Percentiles rank a stretch among this genome's conserved stretches.
phyloP scores from a whole-genome alignment of 2,797 vertebrate genomes.

The Echeneis naucrates region DNA sequence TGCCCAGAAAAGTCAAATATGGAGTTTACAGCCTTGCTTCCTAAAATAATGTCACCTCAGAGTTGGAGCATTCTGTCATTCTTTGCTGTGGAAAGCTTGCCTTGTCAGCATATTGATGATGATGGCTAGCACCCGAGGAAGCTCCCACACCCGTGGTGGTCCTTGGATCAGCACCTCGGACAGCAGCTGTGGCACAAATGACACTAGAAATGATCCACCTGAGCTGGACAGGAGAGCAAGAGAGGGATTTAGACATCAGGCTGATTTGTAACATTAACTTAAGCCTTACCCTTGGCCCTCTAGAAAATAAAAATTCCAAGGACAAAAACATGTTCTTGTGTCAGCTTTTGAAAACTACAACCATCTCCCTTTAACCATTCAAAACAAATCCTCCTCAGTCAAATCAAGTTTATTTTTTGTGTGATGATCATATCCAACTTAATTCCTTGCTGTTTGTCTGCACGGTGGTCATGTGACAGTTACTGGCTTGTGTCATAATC shows the following conservation, averaged over 20 bases:
- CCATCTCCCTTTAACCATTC: background rate
- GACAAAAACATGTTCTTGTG: background rate
- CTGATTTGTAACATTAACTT: background rate
- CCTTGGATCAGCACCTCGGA: constrained; percentile 37
- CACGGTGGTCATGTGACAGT: background rate
- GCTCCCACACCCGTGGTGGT: constrained; percentile 36
- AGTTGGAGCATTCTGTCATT: constrained; percentile 44
- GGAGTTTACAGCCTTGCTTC: constrained; percentile 18
- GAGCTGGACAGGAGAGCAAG: constrained; percentile 9
- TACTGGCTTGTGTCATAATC: constrained; percentile 6
- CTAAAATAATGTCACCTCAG: constrained; percentile 35
- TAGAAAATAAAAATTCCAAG: background rate
- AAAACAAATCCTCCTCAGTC: constrained; percentile 2
- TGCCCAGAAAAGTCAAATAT: constrained; percentile 17
- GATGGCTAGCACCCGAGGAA: constrained; percentile 11
- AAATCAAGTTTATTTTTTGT: constrained; percentile 12
- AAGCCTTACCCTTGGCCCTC: background rate
- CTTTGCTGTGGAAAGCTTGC: constrained; percentile 47
- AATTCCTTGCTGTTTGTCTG: background rate
- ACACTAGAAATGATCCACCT: constrained; percentile 31
- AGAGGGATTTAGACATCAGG: background rate
- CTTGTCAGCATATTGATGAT: constrained; percentile 20
- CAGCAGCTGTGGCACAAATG: constrained; percentile 9
- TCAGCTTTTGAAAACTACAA: background rate
- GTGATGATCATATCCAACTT: constrained; percentile 18